phyloP scores from a whole-genome alignment of 2,888 invertebrate species.

The Dioctria rufipes region DNA sequence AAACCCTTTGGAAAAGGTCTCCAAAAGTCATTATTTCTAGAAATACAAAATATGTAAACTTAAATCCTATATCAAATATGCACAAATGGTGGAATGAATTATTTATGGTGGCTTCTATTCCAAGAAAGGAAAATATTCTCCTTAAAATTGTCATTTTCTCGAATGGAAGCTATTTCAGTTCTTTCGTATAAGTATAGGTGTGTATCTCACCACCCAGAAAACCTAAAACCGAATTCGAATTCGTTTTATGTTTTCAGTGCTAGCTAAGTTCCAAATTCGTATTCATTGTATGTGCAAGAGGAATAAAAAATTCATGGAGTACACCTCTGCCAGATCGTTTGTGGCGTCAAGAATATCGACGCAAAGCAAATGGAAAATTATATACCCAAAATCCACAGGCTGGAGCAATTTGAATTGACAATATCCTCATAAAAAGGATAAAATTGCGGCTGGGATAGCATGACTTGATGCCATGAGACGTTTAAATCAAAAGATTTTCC shows the following conservation, averaged over 20 bases:
- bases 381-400: conserved; percentile 19
- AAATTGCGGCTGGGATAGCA: conserved; percentile 1
- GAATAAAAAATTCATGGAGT: conserved; percentile 43
- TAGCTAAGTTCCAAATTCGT: conserved; percentile 28
- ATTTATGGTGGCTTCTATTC: conserved; percentile 20
- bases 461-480: background rate
- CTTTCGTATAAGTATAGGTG: background rate
- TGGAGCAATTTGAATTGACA: conserved; percentile 38
- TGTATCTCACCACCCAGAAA: background rate
- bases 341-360: conserved; percentile 3
- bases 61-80: conserved; percentile 29
- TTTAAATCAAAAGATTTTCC: background rate
- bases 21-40: no score
- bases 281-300: conserved; percentile 31
- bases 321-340: conserved; percentile 11
- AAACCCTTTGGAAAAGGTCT: no score
- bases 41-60: background rate
- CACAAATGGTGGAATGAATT: conserved; percentile 42
- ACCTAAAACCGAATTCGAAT: background rate
- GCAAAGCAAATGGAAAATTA: conserved; percentile 30
- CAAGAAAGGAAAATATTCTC: conserved; percentile 28
- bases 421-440: conserved; percentile 15
- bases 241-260: background rate
- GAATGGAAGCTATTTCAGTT: background rate
- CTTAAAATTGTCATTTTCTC: conserved; percentile 28